A percentile compares a stretch with the other conserved stretches of the same genome.
These are phyloP conservation scores for Phasia obesa DNA, from an alignment of 2,888 invertebrate genomes.

Conservation along the genomic window DNA sequence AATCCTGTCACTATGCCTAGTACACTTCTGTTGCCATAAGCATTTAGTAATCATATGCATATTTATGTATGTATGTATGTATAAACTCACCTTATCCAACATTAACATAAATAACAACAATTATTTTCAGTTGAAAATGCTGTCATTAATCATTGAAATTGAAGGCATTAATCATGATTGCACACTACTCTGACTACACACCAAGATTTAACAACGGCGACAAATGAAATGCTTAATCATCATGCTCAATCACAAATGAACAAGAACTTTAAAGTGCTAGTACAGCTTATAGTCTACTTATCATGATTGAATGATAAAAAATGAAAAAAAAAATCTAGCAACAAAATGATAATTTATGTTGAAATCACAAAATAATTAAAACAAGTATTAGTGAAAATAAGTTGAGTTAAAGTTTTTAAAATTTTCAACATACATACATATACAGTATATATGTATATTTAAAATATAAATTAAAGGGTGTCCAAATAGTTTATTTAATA, in stretches of 20 bases:
- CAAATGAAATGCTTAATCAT: slow-evolving; percentile 55
- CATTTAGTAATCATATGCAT: not conserved
- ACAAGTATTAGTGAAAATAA: slow-evolving; percentile 4
- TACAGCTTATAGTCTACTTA: slow-evolving; percentile 21
- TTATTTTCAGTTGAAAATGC: slow-evolving; percentile 49
- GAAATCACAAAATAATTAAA: slow-evolving; percentile 21
- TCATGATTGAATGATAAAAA: slow-evolving; percentile 54
- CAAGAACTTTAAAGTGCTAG: slow-evolving; percentile 36
- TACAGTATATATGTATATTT: no score
- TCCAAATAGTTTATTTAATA: no score
- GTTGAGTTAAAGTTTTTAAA: no score
- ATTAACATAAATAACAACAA: slow-evolving; percentile 38
- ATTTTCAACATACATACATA: no score
- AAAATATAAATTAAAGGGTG: no score
- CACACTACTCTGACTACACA: slow-evolving; percentile 31
- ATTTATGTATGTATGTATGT: no score
- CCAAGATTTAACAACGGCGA: not conserved
- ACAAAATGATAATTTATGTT: slow-evolving; percentile 32
- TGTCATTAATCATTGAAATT: slow-evolving; percentile 69
- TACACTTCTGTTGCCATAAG: no score
- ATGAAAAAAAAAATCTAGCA: slow-evolving; percentile 33
- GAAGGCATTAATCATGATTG: slow-evolving; percentile 64
- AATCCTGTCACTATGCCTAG: no score
- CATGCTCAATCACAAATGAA: slow-evolving; percentile 50
- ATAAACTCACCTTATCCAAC: not conserved